These are phyloP conservation scores for Clusia tigrina DNA, from an alignment of 2,888 invertebrate species.

Conservation along the genomic window DNA sequence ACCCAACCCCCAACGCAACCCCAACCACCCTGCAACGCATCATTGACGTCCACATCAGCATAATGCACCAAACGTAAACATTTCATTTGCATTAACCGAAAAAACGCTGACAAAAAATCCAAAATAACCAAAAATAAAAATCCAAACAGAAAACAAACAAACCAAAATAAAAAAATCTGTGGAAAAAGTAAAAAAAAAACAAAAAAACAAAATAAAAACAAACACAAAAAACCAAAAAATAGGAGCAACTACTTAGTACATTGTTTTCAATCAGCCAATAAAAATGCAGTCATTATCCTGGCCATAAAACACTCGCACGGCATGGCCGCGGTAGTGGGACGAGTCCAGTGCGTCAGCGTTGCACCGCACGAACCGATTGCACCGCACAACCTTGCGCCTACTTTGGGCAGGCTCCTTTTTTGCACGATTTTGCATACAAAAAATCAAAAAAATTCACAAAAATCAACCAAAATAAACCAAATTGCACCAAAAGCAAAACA, in stretches of 20 bases:
- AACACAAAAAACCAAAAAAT: conserved; percentile 38
- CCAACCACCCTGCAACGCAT: conserved; percentile 4
- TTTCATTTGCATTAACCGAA: conserved; percentile 53
- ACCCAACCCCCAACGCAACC: conserved; percentile 6
- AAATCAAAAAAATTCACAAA: conserved; percentile 37
- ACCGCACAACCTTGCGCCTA: conserved; percentile 17
- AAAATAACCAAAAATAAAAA: conserved; percentile 5
- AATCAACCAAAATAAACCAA: conserved; percentile 31
- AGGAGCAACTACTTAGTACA: conserved; percentile 56
- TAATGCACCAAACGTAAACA: conserved; percentile 59
- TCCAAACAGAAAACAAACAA: background rate
- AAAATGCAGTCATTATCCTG: conserved; percentile 64
- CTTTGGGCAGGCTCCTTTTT: background rate
- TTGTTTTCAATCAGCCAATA: conserved; percentile 64
- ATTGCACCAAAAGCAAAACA: conserved; percentile 37
- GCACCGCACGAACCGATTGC: conserved; percentile 14
- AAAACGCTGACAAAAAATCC: conserved; percentile 10
- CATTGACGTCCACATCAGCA: conserved; percentile 41
- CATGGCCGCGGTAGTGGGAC: conserved; percentile 37
- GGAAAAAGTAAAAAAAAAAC: background rate
- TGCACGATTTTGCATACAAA: conserved; percentile 36
- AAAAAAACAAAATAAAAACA: background rate
- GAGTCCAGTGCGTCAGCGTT: conserved; percentile 33
- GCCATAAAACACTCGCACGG: conserved; percentile 42
- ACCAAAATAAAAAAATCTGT: background rate